Base-by-base conservation (phyloP, 2,113 vertebrate species). In the Struthio camelus region DNA sequence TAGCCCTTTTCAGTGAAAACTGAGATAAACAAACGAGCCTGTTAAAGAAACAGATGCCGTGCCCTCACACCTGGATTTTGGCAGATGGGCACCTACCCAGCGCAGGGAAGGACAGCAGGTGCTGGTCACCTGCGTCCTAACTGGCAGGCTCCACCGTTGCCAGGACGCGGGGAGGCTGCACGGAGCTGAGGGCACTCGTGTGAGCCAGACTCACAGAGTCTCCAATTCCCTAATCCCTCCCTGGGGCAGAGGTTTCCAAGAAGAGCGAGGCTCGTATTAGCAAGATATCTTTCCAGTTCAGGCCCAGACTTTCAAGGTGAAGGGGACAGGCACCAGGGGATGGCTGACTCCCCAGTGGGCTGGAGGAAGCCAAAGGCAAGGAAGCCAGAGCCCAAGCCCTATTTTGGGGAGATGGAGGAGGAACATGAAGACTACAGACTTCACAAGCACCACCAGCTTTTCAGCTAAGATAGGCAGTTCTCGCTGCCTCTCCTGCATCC, bases 401-500 rank as follows among this genome's bases (percentile, higher is more conserved):
- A 0, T 58, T 80, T 46, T 6, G 40, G 66, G 72, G 40, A 67
- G 50, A 19, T 13, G 11, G 59, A 15, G 32, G 25, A 19, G 42
- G 25, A 85, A 27, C 8, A 66, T 9, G 46, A 27, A 27, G 44
- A 75, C 42, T 13, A 44, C 1, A 10, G 58, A 32, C 24, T 25
- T 32, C n/a, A 32, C 62, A 70, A 86, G 56, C 50, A 14, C 61
- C 36, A 54, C 19, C 1, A 1, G 50, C 67, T 44, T 38, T 70
- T 40, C 40, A 10, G 58, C 51, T 12, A 4, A 75, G 28, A 28
- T 1, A 38, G 54, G 34, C 30, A 54, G 65, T 58, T 88, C 79
- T n/a, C 1, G 0, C 27, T 58, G 34, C 80, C 30, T 24, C 64
- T 50, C 1, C 0, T 19, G 46, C 28, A 13, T 58, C 59, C 44